phyloP scores from a whole-genome alignment of 2,797 vertebrate species.

The Myotis daubentonii region DNA sequence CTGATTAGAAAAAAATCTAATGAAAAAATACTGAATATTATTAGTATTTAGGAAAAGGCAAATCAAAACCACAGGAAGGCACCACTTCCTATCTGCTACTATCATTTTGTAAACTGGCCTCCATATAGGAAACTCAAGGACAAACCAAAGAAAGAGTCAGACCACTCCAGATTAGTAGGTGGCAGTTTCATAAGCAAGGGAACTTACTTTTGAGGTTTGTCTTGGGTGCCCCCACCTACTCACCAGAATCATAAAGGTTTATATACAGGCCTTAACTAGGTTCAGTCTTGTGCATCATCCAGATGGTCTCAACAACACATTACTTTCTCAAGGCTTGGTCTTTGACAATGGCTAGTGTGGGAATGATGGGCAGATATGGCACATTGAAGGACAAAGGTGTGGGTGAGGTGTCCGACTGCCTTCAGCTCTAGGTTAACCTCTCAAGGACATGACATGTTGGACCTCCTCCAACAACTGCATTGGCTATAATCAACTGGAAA shows the following conservation, averaged over 20 bases:
- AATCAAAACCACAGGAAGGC: background rate
- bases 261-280: background rate
- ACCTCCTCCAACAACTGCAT: background rate
- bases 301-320: background rate
- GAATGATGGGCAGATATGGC: too few species aligned
- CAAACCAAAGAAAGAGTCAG: background rate
- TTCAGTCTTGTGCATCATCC: background rate
- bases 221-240: background rate
- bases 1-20: background rate
- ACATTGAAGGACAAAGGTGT: background rate
- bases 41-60: background rate
- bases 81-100: background rate
- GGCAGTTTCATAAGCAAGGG: background rate
- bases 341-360: background rate
- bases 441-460: background rate
- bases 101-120: background rate
- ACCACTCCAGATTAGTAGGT: background rate
- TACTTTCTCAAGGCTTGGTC: background rate
- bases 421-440: background rate
- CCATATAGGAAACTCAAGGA: background rate
- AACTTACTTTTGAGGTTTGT: background rate
- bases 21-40: background rate
- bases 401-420: background rate
- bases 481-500: background rate
- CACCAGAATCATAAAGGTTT: background rate